These are phyloP conservation scores for Tuta absoluta DNA, from an alignment of 2,888 invertebrate species.

Conservation along the genomic window DNA sequence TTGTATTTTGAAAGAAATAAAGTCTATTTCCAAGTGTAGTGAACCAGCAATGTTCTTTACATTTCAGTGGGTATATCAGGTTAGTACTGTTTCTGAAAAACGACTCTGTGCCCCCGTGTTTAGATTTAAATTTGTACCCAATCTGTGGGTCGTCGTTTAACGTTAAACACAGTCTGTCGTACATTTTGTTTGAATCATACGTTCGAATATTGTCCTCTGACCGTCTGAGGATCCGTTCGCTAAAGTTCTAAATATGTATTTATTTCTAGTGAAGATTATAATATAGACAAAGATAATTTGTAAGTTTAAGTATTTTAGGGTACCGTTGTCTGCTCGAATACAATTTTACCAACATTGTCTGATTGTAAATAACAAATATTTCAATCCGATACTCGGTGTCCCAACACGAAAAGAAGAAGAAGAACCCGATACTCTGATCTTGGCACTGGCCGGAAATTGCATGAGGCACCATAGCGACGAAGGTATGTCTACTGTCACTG, in stretches of 20 bases:
- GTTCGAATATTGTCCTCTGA: constrained; percentile 64
- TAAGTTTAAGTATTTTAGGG: too few relatives aligned
- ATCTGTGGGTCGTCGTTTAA: background rate
- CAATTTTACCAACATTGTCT: too few relatives aligned
- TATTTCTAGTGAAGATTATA: too few relatives aligned
- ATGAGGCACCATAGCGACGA: too few relatives aligned
- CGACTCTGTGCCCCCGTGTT: background rate
- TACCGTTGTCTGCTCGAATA: too few relatives aligned
- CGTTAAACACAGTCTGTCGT: constrained; percentile 44
- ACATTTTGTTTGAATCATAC: constrained; percentile 62
- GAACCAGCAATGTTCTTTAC: constrained; percentile 41
- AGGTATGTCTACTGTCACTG: too few relatives aligned
- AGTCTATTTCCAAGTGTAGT: constrained; percentile 46
- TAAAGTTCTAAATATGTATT: background rate
- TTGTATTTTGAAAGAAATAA: background rate
- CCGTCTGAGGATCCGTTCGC: constrained; percentile 39
- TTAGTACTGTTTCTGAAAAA: background rate
- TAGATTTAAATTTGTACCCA: background rate
- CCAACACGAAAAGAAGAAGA: too few relatives aligned
- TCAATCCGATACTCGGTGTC: too few relatives aligned
- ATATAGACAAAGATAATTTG: too few relatives aligned
- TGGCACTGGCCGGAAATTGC: too few relatives aligned
- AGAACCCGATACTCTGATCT: too few relatives aligned
- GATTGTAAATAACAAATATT: too few relatives aligned
- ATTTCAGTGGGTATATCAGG: background rate